Evolutionary conservation across 2,113 vertebrate species (phyloP).

Genomic region (Barnardius zonarius): DNA sequence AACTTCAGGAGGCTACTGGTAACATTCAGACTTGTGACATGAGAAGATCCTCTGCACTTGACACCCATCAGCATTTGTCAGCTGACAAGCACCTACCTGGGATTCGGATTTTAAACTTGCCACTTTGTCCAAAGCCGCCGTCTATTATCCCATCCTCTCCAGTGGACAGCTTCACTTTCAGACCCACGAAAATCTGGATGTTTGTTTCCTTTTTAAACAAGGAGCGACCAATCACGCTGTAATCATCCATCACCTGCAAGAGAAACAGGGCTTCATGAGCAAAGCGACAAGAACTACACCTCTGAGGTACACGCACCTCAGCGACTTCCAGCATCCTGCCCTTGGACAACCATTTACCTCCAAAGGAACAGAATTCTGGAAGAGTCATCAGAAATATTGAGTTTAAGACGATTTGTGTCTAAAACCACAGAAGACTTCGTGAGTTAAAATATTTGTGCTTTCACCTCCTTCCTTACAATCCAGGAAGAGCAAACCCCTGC

Average conservation of each 20-base stretch:
- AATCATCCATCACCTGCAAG: conserved; percentile 88
- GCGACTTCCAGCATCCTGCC: not conserved
- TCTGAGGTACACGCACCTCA: not conserved
- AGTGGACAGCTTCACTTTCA: conserved; percentile 89
- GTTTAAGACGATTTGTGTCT: not conserved
- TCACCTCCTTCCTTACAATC: not conserved
- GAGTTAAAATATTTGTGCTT: not conserved
- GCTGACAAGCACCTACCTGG: conserved; percentile 76
- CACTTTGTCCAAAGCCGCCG: conserved; percentile 93
- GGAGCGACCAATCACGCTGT: conserved; percentile 90
- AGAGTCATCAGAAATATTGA: not conserved
- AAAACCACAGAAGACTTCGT: not conserved
- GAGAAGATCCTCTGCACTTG: not conserved
- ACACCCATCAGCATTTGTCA: not conserved
- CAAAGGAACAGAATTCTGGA: not conserved
- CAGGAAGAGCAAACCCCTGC: not conserved
- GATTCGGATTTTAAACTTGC: conserved; percentile 92
- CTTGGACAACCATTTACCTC: not conserved
- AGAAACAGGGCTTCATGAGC: not conserved
- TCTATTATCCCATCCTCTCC: conserved; percentile 90
- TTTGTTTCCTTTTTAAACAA: conserved; percentile 99
- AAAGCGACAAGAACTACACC: not conserved
- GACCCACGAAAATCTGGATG: conserved; percentile 93
- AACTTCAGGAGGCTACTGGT: not conserved
- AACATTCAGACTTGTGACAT: not conserved